These are phyloP conservation scores for Cybosia mesomella DNA, from an alignment of 2,888 invertebrate genomes.

Conservation along the genomic window DNA sequence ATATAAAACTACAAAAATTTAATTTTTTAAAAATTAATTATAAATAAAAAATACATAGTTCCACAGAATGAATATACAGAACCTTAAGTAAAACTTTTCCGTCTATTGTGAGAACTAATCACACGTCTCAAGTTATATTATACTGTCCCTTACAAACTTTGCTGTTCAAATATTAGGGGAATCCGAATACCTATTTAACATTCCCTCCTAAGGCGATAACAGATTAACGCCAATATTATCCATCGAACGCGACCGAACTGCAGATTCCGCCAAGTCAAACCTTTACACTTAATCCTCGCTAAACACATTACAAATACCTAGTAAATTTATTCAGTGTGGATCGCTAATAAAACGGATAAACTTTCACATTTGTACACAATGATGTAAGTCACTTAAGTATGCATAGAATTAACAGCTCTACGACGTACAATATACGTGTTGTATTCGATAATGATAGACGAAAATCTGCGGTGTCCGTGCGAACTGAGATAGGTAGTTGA, in stretches of 20 bases:
- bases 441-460: conserved; percentile 45
- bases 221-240: conserved; percentile 80
- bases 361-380: conserved; percentile 58
- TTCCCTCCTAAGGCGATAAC: conserved; percentile 73
- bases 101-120: conserved; percentile 42
- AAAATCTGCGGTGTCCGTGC: conserved; percentile 59
- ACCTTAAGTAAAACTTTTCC: conserved; percentile 34
- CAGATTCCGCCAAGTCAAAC: conserved; percentile 61
- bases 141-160: conserved; percentile 52
- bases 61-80: conserved; percentile 9
- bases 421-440: conserved; percentile 39
- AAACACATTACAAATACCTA: conserved; percentile 79
- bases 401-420: conserved; percentile 50
- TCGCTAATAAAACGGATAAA: conserved; percentile 77
- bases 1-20: background rate
- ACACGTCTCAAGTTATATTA: conserved; percentile 43
- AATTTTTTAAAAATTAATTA: background rate
- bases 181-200: conserved; percentile 75
- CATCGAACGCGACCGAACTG: conserved; percentile 69
- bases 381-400: conserved; percentile 46
- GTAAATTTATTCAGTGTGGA: conserved; percentile 78
- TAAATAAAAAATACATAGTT: background rate
- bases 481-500: conserved; percentile 69
- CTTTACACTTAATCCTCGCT: conserved; percentile 74
- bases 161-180: conserved; percentile 65